phyloP scores from a whole-genome alignment of 37 sponge, comb jelly and placozoan genomes.

The Ianthella basta region DNA sequence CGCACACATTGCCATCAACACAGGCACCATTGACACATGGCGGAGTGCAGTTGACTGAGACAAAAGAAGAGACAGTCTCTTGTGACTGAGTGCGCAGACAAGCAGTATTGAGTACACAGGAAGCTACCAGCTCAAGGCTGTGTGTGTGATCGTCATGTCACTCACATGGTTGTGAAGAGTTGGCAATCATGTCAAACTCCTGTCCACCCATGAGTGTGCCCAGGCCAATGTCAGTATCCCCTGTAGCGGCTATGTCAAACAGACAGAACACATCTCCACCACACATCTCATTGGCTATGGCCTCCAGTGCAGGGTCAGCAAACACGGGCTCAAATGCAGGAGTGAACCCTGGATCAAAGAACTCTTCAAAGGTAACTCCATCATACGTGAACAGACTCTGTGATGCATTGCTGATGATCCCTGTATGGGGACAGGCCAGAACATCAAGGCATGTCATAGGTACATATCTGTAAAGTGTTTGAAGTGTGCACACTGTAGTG shows the following conservation, averaged over 20 bases:
- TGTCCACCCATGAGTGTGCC: background rate
- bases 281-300: conserved; percentile 1
- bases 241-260: conserved; percentile 37
- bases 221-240: conserved; percentile 14
- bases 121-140: no score
- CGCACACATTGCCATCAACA: conserved; percentile 23
- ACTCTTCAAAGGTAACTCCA: background rate
- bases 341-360: conserved; percentile 23
- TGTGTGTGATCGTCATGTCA: no score
- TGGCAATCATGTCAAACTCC: background rate
- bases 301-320: conserved; percentile 5
- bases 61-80: background rate
- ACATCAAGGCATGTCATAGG: no score
- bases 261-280: conserved; percentile 1
- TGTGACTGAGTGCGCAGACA: background rate
- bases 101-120: no score
- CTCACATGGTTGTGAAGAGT: background rate
- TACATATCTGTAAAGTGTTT: background rate
- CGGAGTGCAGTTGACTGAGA: conserved; percentile 16
- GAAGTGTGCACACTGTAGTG: background rate
- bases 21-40: conserved; percentile 27
- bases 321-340: conserved; percentile 22
- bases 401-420: conserved; percentile 18
- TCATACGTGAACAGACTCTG: conserved; percentile 24
- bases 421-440: background rate